A percentile compares a stretch with the other conserved stretches of the same genome.
Conservation (phyloP, 1,140 invertebrate genomes). For the Drosophila pandora region DNA sequence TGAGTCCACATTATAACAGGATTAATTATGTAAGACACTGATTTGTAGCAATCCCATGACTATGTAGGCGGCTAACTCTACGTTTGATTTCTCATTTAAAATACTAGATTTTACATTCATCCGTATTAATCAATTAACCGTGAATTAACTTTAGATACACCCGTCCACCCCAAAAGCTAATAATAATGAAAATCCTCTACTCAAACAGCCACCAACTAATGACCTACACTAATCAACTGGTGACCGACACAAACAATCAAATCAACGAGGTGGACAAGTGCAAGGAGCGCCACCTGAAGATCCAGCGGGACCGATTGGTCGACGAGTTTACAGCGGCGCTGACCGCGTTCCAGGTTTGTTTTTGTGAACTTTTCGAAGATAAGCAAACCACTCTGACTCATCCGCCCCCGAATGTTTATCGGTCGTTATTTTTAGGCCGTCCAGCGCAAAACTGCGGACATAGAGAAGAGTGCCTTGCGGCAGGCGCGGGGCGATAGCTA, state of each 20-base stretch:
- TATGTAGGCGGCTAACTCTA: too few relatives aligned
- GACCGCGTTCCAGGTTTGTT: constrained; percentile 91
- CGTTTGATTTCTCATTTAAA: too few relatives aligned
- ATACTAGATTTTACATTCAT: too few relatives aligned
- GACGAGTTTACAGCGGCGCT: constrained; percentile 97
- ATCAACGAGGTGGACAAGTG: constrained; percentile 89
- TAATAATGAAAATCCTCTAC: constrained; percentile 9
- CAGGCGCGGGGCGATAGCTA: constrained; percentile 77
- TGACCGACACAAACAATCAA: constrained; percentile 95
- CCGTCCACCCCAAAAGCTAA: background rate
- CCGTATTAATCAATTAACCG: background rate
- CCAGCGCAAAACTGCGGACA: constrained; percentile 83
- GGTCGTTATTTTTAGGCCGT: constrained; percentile 58
- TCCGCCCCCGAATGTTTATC: constrained; percentile 17
- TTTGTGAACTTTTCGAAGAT: constrained; percentile 21
- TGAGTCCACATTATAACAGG: too few relatives aligned
- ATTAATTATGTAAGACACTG: too few relatives aligned
- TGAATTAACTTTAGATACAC: background rate
- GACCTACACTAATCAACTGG: constrained; percentile 97
- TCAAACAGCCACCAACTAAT: constrained; percentile 94
- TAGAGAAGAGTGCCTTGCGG: constrained; percentile 77
- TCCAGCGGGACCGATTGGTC: constrained; percentile 95
- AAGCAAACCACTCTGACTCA: constrained; percentile 42
- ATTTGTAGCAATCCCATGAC: too few relatives aligned
- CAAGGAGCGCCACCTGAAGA: constrained; percentile 92